Conservation (phyloP, 1,140 invertebrate species). For the Lasioglossum albipes region DNA sequence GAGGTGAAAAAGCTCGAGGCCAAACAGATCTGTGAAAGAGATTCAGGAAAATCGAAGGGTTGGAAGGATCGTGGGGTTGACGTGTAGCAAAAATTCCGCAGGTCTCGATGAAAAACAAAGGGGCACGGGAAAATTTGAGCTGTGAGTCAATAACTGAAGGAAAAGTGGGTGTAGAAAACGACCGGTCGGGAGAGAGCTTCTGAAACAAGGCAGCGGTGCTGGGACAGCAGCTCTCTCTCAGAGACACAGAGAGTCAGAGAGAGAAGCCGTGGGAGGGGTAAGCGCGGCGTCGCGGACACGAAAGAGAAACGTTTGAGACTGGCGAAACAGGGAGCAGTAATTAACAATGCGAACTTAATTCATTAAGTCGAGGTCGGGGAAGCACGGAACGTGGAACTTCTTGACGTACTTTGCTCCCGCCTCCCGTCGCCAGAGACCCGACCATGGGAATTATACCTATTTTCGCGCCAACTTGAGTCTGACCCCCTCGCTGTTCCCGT, state of each 20-base stretch:
- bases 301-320: conserved; percentile 60
- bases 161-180: neutral
- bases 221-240: neutral
- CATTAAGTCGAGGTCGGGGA: conserved; percentile 66
- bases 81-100: no score
- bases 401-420: conserved; percentile 56
- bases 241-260: neutral
- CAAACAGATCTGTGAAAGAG: no score
- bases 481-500: neutral
- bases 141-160: neutral
- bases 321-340: conserved; percentile 64
- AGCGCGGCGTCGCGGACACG: conserved; percentile 11
- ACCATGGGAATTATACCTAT: conserved; percentile 39
- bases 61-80: no score
- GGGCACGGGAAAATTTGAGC: no score
- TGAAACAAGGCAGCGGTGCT: neutral
- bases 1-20: no score
- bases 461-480: conserved; percentile 29
- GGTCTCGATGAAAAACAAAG: neutral
- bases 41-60: no score
- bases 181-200: neutral
- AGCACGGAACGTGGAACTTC: conserved; percentile 64
- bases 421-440: neutral
- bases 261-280: neutral
- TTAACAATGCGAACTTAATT: conserved; percentile 75